Conservation (phyloP, 1,140 invertebrate species). For the Sweltsa coloradensis region DNA sequence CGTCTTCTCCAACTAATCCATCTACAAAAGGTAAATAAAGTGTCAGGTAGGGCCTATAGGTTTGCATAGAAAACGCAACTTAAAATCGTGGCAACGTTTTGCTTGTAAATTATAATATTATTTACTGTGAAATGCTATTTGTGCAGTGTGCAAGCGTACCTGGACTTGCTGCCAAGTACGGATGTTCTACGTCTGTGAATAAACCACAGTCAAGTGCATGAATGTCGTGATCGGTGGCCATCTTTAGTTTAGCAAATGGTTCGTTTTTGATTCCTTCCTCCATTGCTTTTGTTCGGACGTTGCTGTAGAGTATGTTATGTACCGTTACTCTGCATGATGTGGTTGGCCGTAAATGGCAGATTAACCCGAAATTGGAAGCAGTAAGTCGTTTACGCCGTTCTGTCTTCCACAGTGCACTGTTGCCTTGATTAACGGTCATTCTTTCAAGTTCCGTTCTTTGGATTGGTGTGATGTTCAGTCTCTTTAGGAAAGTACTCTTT, state of each 20-base stretch:
- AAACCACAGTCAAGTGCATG: not conserved
- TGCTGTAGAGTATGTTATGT: not conserved
- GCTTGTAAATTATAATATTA: not conserved
- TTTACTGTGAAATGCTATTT: too few relatives aligned
- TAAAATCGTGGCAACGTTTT: not conserved
- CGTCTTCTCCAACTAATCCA: not conserved
- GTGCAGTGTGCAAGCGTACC: too few relatives aligned
- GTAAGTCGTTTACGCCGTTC: slow-evolving; percentile 1
- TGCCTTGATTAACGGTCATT: not conserved
- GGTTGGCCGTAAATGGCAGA: not conserved
- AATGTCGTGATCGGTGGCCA: not conserved
- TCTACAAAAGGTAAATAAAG: not conserved
- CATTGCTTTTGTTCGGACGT: not conserved
- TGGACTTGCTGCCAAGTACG: slow-evolving; percentile 3
- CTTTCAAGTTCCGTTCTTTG: not conserved
- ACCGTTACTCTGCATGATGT: not conserved
- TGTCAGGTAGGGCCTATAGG: not conserved
- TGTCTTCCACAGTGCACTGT: not conserved
- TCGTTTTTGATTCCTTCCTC: slow-evolving; percentile 5
- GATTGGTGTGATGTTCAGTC: not conserved
- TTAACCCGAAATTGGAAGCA: not conserved
- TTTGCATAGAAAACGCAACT: not conserved
- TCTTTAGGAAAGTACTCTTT: not conserved
- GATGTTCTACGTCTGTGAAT: not conserved
- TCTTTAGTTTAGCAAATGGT: slow-evolving; percentile 3